Evolutionary conservation across 2,797 vertebrate species (phyloP), one percentile per base, ranked within the genome.

Genomic region (Sciaenops ocellatus): DNA sequence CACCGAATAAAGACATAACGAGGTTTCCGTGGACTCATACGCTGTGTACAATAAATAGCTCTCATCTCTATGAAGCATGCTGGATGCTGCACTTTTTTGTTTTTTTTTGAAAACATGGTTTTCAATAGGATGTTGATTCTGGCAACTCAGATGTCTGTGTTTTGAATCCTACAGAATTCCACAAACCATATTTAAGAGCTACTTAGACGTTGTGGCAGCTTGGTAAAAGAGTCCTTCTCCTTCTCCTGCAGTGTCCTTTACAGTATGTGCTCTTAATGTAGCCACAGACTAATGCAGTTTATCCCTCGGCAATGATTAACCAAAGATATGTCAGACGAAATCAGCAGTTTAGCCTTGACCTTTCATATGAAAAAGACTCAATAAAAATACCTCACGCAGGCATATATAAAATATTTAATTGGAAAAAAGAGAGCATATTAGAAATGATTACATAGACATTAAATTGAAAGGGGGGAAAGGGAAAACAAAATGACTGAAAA

Each of bases 1-100:
- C 84, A 41, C 76, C 15, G 38, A 82, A 85, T 88, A 69, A 90
- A 87, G 78, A 72, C 52, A 48, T 74, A 73, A 86, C 42, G 2
- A 82, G 67, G 50, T 79, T 83, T 83, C 59, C 66, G 38, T 59
- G 54, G 63, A 73, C 46, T 74, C 67, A 64, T 61, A 24, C 24
- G 38, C 16, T 54, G 3, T 20, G 51, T 47, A 24, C 42, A 87
- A 42, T 77, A 82, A 83, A 87, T 70, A 59, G 24, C 63, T 59
- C 20, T 71, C 16, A 62, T 46, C 50, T 55, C 63, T 46, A 16
- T 50, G 47, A 51, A 60, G 66, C 57, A 48, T 22, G 54, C 62
- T 67, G 52, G 20, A 46, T 30, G 26, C 55, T 73, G 44, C 22
- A 22, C 26, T 24, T 59, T 73, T 47, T 54, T 63, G 18, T 41